Evolutionary conservation across 2,888 invertebrate species (phyloP), one percentile per base, ranked within the genome.

Genomic region (Eupithecia subfuscata): DNA sequence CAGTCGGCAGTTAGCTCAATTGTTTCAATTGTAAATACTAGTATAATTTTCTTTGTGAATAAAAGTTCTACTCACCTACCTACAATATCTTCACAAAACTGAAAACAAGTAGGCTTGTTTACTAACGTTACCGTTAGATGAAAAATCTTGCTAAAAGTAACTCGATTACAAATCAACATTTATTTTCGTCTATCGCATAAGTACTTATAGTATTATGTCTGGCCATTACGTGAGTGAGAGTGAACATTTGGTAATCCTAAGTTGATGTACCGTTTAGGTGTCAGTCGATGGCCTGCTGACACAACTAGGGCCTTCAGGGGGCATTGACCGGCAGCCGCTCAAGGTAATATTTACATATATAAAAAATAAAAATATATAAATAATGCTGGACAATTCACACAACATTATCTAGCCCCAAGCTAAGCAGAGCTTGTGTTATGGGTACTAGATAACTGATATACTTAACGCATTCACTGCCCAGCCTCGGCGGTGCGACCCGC

Each of bases 281-380:
- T 81, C 91, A 92, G 93, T 90, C 92, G 91, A 91, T 92, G 94
- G 94, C 94, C 94, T 83, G 90, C 86, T 94, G 92, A 92, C 94
- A 92, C 87, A 86, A 87, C 89, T 88, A 87, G 89, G 88, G 87
- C 85, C 85, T 87, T 85, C 81, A 86, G 84, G 85, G 85, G 65
- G 37, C 86, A 85, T 82, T 85, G 86, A 85, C 85, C 84, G 83
- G 86, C 85, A 84, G 73, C 69, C 71, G 70, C 48, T 69, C 70
- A 73, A 67, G 71, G 73, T 60, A 60, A 60, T 60, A 60, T n/a
- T n/a, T n/a, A n/a, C n/a, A n/a, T n/a, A n/a, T n/a, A n/a, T n/a
- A n/a, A n/a, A n/a, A n/a, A n/a, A n/a, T n/a, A n/a, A n/a, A n/a
- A n/a, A n/a, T n/a, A n/a, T n/a, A n/a, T n/a, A n/a, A n/a, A n/a